A percentile compares a stretch with the other conserved stretches of the same genome.
These are phyloP conservation scores for Catostomus latipinnis DNA, from an alignment of 2,797 vertebrate species.

Conservation along the genomic window DNA sequence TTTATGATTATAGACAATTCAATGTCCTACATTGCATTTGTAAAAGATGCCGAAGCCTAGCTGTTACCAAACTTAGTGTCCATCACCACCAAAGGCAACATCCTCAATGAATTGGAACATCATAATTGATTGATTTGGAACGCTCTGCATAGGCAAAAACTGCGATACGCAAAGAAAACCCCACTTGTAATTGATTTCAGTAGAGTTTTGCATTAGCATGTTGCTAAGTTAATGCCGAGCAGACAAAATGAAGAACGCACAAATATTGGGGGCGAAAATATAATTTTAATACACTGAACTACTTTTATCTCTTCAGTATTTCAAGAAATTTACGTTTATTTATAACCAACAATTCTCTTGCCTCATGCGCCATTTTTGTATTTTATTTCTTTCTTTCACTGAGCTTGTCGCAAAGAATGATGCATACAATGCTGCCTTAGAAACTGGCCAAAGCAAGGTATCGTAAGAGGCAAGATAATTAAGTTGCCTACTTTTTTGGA, in stretches of 20 bases:
- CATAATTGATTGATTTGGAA: not conserved
- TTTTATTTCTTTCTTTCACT: not conserved
- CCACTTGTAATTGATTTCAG: too few species aligned
- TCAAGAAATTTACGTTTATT: not conserved
- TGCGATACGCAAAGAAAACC: slow-evolving; percentile 19
- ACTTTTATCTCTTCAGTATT: not conserved
- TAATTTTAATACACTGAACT: not conserved
- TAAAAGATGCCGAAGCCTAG: not conserved
- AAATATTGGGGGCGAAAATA: too few species aligned
- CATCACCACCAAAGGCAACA: not conserved
- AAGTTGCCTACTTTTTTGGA: not conserved
- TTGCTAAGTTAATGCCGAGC: too few species aligned
- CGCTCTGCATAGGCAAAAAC: slow-evolving; percentile 27
- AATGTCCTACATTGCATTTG: slow-evolving; percentile 58
- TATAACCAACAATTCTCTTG: not conserved
- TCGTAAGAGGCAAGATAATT: not conserved
- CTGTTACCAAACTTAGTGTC: slow-evolving; percentile 42
- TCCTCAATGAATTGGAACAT: not conserved
- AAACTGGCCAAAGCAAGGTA: not conserved
- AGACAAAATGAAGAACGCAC: too few species aligned
- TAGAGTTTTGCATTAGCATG: too few species aligned
- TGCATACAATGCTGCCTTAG: not conserved
- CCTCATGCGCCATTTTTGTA: not conserved
- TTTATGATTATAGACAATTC: slow-evolving; percentile 68
- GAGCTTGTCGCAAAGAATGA: not conserved